Base-by-base conservation (phyloP, 1,140 invertebrate species). In the Trichogramma pretiosum region DNA sequence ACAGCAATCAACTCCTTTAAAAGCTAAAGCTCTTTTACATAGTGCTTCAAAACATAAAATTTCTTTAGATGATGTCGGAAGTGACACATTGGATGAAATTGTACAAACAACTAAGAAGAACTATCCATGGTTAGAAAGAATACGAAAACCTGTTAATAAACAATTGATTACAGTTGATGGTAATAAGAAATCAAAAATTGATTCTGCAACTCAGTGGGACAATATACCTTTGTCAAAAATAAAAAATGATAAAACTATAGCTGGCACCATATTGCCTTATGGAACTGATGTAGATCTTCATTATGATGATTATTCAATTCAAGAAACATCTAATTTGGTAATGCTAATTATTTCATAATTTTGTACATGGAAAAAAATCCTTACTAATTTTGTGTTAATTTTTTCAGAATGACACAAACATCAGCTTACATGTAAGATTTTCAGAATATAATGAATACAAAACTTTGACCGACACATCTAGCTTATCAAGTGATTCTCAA, bases 1-100 rank as follows among this genome's bases (percentile, higher is more conserved):
- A 57, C 72, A 66, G 61, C 69, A 70, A 33, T 73, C 73, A 7
- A 52, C 50, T 28, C 69, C 72, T 53, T 62, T 57, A 72, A 64
- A 73, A 53, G 62, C 38, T 43, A 60, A 46, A 48, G 38, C 56
- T 16, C 43, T 58, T 24, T 50, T 56, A 26, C 59, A 61, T 18
- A 46, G 39, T 32, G 28, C 54, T 18, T 46, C 47, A 3, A 57
- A 53, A 36, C 48, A 52, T 18, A 54, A 52, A 36, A 30, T 45
- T 46, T 36, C 43, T 21, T 22, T 41, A 28, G 18, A 35, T 39
- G 33, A 46, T 36, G 19, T 41, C 40, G 38, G 24, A 30, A 4
- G 46, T 39, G 5, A 42, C 51, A 33, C 45, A 24, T 41, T 41
- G 3, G 36, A 52, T n/a, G 46, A 50, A 36, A 38, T 55, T 3